phyloP scores from a whole-genome alignment of 2,113 vertebrate genomes.

The Callopanchax toddi region DNA sequence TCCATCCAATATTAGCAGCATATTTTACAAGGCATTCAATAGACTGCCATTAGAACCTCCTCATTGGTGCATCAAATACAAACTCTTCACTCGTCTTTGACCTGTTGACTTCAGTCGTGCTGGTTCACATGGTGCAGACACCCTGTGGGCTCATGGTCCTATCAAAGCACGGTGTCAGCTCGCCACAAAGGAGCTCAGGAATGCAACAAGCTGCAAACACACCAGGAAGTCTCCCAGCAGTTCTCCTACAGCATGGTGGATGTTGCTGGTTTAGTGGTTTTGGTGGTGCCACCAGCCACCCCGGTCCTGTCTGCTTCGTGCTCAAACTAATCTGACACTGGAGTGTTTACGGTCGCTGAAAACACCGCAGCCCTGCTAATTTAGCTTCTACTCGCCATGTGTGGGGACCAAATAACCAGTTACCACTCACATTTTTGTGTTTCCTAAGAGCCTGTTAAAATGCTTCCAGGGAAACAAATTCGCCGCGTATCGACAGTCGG shows the following conservation, averaged over 20 bases:
- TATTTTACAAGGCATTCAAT: neutral
- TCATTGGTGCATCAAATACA: neutral
- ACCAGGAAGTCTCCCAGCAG: conserved; percentile 51
- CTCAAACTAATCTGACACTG: conserved; percentile 1
- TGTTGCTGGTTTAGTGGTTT: neutral
- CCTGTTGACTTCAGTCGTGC: neutral
- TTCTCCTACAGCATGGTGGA: conserved; percentile 20
- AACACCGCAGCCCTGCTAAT: neutral
- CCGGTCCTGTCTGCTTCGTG: neutral
- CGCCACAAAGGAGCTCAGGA: conserved; percentile 64
- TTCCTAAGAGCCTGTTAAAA: conserved; percentile 34
- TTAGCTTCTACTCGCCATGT: conserved; percentile 16
- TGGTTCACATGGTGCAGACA: conserved; percentile 8
- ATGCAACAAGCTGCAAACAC: conserved; percentile 39
- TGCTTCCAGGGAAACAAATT: conserved; percentile 13
- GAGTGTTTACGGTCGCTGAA: conserved; percentile 15
- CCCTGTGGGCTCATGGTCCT: conserved; percentile 38
- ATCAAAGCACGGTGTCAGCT: conserved; percentile 37
- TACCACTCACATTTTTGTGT: conserved; percentile 29
- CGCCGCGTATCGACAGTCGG: conserved; percentile 15
- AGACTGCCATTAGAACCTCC: neutral
- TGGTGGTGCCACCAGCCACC: conserved; percentile 11
- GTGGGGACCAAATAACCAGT: neutral
- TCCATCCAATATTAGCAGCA: neutral
- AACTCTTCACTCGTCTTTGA: too few species aligned